A percentile compares a stretch with the other conserved stretches of the same genome.
Conservation (phyloP, 2,113 vertebrate genomes). For the Ochotona princeps region DNA sequence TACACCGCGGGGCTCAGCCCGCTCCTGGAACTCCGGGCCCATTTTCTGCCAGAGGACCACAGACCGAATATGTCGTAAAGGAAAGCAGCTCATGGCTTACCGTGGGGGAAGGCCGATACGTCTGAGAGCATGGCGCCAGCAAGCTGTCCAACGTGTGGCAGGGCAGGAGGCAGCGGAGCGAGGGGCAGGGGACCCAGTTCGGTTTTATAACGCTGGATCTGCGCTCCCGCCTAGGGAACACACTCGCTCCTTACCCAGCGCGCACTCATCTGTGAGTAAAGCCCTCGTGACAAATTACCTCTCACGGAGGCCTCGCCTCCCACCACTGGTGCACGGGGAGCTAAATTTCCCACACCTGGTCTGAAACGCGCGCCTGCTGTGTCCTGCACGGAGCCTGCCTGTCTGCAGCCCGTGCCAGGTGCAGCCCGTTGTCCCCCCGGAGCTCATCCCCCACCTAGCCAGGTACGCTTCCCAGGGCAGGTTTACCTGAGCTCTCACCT, state of each 20-base stretch:
- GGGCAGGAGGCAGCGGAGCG: not conserved
- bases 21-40: not conserved
- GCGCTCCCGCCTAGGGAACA: not conserved
- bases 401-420: not conserved
- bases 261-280: too few relatives aligned
- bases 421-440: too few relatives aligned
- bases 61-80: not conserved
- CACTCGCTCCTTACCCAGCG: too few relatives aligned
- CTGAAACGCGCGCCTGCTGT: not conserved
- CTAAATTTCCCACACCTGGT: not conserved
- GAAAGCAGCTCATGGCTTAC: not conserved
- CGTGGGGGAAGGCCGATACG: too few relatives aligned
- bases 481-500: not conserved
- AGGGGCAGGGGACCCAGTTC: not conserved
- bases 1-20: not conserved
- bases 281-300: not conserved
- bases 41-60: not conserved
- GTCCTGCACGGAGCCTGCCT: not conserved
- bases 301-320: not conserved
- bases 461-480: not conserved
- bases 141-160: too few relatives aligned
- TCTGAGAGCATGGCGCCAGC: not conserved
- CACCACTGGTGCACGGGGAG: not conserved
- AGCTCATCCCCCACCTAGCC: not conserved
- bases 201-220: not conserved